phyloP scores from a whole-genome alignment of 2,797 vertebrate species.

The Siniperca scherzeri region DNA sequence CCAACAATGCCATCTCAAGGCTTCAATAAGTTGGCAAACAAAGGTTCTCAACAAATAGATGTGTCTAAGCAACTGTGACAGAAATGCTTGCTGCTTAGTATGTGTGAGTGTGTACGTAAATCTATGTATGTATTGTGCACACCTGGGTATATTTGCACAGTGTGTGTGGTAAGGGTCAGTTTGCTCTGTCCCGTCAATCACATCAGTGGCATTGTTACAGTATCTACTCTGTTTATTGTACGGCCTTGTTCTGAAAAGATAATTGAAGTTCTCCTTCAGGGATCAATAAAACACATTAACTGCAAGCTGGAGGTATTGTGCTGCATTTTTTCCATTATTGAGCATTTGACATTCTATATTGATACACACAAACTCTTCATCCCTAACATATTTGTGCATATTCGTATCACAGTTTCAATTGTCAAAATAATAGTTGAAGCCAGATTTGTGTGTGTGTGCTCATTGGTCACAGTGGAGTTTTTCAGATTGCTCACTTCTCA shows the following conservation, averaged over 20 bases:
- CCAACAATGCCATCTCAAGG: background rate
- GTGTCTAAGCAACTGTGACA: conserved; percentile 50
- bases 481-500: conserved; percentile 18
- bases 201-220: background rate
- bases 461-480: background rate
- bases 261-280: background rate
- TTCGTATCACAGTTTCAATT: background rate
- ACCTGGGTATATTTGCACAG: conserved; percentile 46
- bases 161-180: conserved; percentile 40
- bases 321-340: background rate
- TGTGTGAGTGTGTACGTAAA: background rate
- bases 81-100: conserved; percentile 9
- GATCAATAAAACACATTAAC: background rate
- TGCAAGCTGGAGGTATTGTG: background rate
- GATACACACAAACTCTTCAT: background rate
- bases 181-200: conserved; percentile 14
- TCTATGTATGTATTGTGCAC: conserved; percentile 31
- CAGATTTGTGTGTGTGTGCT: background rate
- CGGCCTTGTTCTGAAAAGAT: background rate
- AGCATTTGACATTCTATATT: background rate
- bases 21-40: conserved; percentile 15
- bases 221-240: background rate
- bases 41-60: background rate
- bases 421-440: background rate
- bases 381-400: background rate